phyloP scores from a whole-genome alignment of 1,140 invertebrate genomes.

The Drosophila bifasciata region DNA sequence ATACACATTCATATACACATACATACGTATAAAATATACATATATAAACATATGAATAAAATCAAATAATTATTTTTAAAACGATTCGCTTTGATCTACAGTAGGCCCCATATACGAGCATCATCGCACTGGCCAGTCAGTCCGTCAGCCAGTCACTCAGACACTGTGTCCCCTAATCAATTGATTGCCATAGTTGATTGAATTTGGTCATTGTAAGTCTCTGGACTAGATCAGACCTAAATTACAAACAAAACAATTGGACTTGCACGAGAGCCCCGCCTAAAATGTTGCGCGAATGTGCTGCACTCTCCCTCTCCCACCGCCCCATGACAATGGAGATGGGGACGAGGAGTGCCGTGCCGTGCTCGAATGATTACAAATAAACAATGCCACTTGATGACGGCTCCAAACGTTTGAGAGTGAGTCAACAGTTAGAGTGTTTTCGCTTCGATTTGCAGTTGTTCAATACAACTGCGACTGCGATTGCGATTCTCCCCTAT shows the following conservation, averaged over 20 bases:
- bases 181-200: conserved; percentile 35
- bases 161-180: conserved; percentile 11
- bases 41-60: conserved; percentile 28
- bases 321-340: conserved; percentile 6
- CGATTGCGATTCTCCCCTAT: conserved; percentile 21
- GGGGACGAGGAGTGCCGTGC: conserved; percentile 7
- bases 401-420: conserved; percentile 33
- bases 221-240: conserved; percentile 18
- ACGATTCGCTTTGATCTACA: conserved; percentile 5
- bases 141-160: background rate
- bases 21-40: conserved; percentile 8
- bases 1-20: conserved; percentile 1
- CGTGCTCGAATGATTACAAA: conserved; percentile 22
- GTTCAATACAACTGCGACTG: conserved; percentile 1
- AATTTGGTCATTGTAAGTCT: conserved; percentile 34
- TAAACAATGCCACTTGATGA: conserved; percentile 45
- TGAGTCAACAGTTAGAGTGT: conserved; percentile 41
- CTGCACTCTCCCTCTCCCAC: background rate
- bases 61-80: conserved; percentile 34
- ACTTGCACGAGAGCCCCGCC: conserved; percentile 23
- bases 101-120: conserved; percentile 22
- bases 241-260: conserved; percentile 10
- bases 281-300: conserved; percentile 13
- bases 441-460: conserved; percentile 25
- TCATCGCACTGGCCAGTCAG: background rate